A percentile compares a stretch with the other conserved stretches of the same genome.
Conservation (phyloP, 2,888 invertebrate species). For the Latrodectus hesperus region DNA sequence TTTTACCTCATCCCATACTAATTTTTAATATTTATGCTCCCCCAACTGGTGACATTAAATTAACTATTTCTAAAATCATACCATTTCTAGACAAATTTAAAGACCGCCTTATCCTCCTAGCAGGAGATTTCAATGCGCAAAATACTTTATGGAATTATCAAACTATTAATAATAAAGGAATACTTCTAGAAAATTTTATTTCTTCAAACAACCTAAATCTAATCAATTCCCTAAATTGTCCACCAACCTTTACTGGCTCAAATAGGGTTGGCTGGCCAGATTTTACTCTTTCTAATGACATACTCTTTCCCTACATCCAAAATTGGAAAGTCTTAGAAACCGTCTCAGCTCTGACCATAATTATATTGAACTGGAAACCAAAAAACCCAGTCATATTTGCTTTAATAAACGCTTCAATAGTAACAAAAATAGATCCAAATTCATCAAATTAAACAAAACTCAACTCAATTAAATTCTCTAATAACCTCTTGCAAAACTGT, state of each 20-base stretch:
- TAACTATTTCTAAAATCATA: too few relatives aligned
- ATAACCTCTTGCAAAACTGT: too few relatives aligned
- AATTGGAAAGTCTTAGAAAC: not conserved
- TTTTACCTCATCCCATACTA: too few relatives aligned
- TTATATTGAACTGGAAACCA: not conserved
- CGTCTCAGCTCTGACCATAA: not conserved
- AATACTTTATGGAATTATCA: not conserved
- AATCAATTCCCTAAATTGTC: not conserved
- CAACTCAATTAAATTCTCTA: too few relatives aligned
- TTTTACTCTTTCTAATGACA: not conserved
- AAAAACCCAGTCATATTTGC: not conserved
- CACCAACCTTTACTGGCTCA: not conserved
- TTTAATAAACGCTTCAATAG: not conserved
- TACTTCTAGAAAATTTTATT: not conserved
- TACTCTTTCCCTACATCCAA: not conserved
- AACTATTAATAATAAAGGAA: not conserved
- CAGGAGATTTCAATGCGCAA: not conserved
- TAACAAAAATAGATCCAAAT: not conserved
- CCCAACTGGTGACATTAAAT: too few relatives aligned
- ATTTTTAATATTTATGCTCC: too few relatives aligned
- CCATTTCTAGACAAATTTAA: too few relatives aligned
- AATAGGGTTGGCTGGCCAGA: not conserved
- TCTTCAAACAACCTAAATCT: not conserved
- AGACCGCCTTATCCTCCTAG: too few relatives aligned
- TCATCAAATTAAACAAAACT: not conserved